Evolutionary conservation across 2,113 vertebrate genomes (phyloP), one percentile per base, ranked within the genome.

Genomic region (Neomonachus schauinslandi): DNA sequence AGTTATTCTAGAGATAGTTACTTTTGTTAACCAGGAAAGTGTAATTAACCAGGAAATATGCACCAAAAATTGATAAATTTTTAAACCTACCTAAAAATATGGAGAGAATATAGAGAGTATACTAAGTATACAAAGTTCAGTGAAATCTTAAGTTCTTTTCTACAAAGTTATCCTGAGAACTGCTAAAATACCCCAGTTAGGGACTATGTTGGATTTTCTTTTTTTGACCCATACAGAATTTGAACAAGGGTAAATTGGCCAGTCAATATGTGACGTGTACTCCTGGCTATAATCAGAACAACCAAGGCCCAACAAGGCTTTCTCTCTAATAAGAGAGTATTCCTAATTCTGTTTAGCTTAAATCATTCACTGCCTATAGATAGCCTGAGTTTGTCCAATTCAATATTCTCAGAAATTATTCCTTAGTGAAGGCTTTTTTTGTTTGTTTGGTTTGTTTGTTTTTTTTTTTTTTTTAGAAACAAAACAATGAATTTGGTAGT

Each of bases 351-450:
- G 61, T 83, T 97, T 95, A 77, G 16, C 24, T 82, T 96, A 91
- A 95, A 53, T 95, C 72, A 87, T 83, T 77, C 39, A 93, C 22
- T 82, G 16, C 1, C 83, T 97, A 0, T 82, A 91, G 31, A 93
- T 79, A 92, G 15, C 65, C 7, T 85, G 19, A 93, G 18, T 91
- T 67, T 92, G 53, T 39, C 53, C 16, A 76, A 1, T 91, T 77
- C 28, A 96, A 0, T 98, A 80, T 59, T 95, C 26, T 94, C 55
- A 96, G 46, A 94, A 96, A 93, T 93, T 84, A 82, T 39, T 95
- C 36, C 2, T 96, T 83, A 53, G 10, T 72, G 22, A 89, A 83
- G 39, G 28, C 46, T 86, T 92, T 76, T 49, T 76, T 76, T 46
- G 13, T 76, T 76, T 67, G 46, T 1, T 46, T 46, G 7, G 12